Evolutionary conservation across 2,113 vertebrate genomes (phyloP), one percentile per base, ranked within the genome.

Genomic region (Sturnira hondurensis): DNA sequence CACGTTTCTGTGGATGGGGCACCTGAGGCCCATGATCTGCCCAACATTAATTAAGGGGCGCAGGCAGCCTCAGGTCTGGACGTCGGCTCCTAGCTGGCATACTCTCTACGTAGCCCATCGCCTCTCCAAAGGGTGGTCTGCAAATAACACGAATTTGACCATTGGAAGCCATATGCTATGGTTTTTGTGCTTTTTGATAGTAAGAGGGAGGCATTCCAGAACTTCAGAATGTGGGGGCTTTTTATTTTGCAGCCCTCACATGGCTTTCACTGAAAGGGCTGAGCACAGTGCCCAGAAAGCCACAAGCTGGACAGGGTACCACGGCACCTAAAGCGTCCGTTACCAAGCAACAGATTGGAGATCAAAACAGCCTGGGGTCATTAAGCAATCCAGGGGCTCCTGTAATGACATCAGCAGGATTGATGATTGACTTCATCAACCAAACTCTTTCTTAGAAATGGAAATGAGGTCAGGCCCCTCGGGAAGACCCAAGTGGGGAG

Each of bases 11-110:
- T 0, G 11, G 26, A 76, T 26, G 11, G 45, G 26, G 41, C 86
- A 63, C 54, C 41, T 2, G 28, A 81, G 47, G 19, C 38, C 19
- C 1, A 0, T 0, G 12, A 54, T 24, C 47, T 33, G 47, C 5
- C 28, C 9, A 5, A 13, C 5, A 4, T 26, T 63, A 36, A 4
- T 26, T 63, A 36, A 24, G 65, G 58, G 61, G 13, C 4, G 3
- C 10, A 24, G 3, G 14, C 33, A 43, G 15, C n/a, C 36, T 41
- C 36, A 26, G 6, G 16, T 15, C 47, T 68, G 36, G 77, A 67
- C 36, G 26, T 24, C 3, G 43, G 38, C 9, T 61, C 28, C 3
- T 19, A 0, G 4, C 19, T 14, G 2, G 31, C 0, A 6, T 11
- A 19, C 17, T 76, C 52, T 14, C n/a, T 16, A n/a, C 33, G 6